A percentile compares a stretch with the other conserved stretches of the same genome.
These are phyloP conservation scores for Xiphophorus maculatus DNA, from an alignment of 2,113 vertebrate genomes.

Conservation along the genomic window DNA sequence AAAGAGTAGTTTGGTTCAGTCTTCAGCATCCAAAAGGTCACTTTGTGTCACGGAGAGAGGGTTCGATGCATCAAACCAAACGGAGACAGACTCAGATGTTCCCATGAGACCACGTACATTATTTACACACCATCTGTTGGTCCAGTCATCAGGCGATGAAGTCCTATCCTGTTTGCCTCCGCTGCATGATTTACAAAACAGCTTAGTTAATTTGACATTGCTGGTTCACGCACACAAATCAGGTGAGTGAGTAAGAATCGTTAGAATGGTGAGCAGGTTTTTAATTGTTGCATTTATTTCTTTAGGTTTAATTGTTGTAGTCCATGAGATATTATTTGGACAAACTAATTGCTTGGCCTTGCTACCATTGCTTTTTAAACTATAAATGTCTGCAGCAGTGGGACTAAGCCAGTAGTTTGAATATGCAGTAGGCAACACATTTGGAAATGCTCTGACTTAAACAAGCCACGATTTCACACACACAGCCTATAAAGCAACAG, in stretches of 20 bases:
- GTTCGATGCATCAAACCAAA: slow-evolving; percentile 45
- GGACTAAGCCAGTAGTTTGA: too few species aligned
- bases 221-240: slow-evolving; percentile 33
- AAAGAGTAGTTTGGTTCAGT: slow-evolving; percentile 7
- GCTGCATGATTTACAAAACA: slow-evolving; percentile 59
- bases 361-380: slow-evolving; percentile 2
- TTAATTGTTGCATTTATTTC: not conserved
- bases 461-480: too few species aligned
- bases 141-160: slow-evolving; percentile 57
- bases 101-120: slow-evolving; percentile 54
- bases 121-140: slow-evolving; percentile 72
- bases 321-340: not conserved
- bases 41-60: slow-evolving; percentile 24
- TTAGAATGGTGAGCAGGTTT: not conserved
- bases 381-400: too few species aligned
- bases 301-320: not conserved
- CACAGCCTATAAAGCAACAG: too few species aligned
- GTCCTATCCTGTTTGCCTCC: slow-evolving; percentile 60
- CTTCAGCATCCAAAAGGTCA: slow-evolving; percentile 37
- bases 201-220: slow-evolving; percentile 46
- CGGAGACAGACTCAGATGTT: slow-evolving; percentile 50
- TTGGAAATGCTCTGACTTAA: too few species aligned
- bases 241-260: slow-evolving; percentile 3
- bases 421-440: too few species aligned
- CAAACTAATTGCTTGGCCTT: not conserved